Conservation (phyloP, 1,140 invertebrate genomes). For the Cherax destructor region DNA sequence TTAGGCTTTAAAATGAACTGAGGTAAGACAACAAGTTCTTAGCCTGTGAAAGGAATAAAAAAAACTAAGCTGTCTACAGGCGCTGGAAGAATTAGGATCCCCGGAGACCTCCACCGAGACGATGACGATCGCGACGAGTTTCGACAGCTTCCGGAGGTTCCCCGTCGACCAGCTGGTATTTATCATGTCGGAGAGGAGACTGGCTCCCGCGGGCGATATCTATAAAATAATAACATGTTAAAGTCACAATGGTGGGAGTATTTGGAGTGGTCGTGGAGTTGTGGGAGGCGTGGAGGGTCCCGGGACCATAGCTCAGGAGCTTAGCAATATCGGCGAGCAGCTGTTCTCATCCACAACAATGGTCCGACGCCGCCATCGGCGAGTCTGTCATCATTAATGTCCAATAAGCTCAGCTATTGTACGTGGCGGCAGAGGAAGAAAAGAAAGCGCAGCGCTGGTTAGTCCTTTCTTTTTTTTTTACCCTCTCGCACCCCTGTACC, state of each 20-base stretch:
- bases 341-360: conserved; percentile 1
- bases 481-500: too few species aligned
- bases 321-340: background rate
- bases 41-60: too few species aligned
- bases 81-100: too few species aligned
- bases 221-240: conserved; percentile 3
- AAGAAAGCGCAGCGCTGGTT: background rate
- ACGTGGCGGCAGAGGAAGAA: background rate
- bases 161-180: background rate
- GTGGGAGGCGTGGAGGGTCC: background rate
- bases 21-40: too few species aligned
- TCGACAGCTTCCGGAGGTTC: background rate
- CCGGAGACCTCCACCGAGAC: too few species aligned
- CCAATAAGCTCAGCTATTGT: conserved; percentile 10
- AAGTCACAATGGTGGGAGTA: background rate
- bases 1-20: too few species aligned
- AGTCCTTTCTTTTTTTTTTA: background rate
- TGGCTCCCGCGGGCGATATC: background rate
- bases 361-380: background rate
- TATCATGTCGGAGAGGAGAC: background rate
- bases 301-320: background rate
- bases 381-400: conserved; percentile 19
- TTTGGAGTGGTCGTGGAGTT: background rate
- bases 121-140: background rate
- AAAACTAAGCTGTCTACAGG: too few species aligned